These are phyloP conservation scores for Axis porcinus DNA, from an alignment of 2,113 vertebrate species.

Conservation along the genomic window DNA sequence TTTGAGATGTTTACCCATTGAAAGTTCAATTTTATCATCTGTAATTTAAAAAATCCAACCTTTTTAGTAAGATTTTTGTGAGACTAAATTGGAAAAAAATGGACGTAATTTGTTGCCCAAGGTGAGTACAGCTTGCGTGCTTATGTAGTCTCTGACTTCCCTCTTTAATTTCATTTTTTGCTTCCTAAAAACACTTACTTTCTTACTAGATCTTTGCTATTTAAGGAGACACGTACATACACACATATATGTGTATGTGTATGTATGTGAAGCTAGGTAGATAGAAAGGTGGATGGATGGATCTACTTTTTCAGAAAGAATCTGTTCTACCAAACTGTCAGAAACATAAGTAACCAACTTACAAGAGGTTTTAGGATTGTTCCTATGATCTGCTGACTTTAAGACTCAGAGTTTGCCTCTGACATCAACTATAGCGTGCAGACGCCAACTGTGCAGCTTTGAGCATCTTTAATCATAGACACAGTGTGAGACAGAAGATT, in stretches of 20 bases:
- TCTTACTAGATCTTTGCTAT: background rate
- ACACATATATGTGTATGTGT: background rate
- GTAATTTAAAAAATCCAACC: background rate
- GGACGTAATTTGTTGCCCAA: background rate
- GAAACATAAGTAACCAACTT: background rate
- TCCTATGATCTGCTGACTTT: background rate
- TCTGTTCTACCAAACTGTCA: background rate
- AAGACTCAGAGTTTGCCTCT: background rate
- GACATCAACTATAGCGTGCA: fast-evolving
- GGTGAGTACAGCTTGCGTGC: background rate
- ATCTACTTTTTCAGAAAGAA: background rate
- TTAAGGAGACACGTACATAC: background rate
- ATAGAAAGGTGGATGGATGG: background rate
- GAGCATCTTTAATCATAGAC: background rate
- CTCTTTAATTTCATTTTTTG: background rate
- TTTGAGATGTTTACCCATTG: background rate
- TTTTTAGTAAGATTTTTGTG: background rate
- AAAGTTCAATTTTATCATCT: background rate
- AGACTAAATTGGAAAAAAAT: background rate
- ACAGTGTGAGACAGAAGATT: background rate
- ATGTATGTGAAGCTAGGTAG: background rate
- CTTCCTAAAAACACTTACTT: background rate
- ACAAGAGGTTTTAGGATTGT: background rate
- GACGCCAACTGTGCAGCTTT: background rate
- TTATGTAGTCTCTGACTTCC: background rate